phyloP scores from a whole-genome alignment of 2,888 invertebrate genomes.

The Diaperis boleti region DNA sequence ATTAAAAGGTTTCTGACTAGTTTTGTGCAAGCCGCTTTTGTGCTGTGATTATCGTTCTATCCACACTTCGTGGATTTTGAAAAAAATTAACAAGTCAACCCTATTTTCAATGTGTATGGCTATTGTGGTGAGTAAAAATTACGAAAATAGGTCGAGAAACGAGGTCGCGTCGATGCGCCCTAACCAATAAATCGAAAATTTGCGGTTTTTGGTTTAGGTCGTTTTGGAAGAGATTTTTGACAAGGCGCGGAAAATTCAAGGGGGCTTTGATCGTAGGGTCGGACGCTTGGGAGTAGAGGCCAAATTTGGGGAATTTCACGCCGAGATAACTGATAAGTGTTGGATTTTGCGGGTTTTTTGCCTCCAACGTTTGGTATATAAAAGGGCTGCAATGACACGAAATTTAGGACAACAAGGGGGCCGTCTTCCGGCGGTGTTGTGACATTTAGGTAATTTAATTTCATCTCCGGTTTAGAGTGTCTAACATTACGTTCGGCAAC shows the following conservation, averaged over 20 bases:
- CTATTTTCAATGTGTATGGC: conserved; percentile 62
- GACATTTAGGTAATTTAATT: too few relatives aligned
- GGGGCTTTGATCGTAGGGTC: too few relatives aligned
- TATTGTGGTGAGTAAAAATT: conserved; percentile 55
- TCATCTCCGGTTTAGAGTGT: too few relatives aligned
- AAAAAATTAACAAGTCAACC: conserved; percentile 52
- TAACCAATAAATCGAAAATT: conserved; percentile 24
- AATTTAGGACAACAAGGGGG: too few relatives aligned
- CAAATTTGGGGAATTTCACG: conserved; percentile 8
- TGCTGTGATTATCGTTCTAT: conserved; percentile 51
- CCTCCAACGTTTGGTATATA: too few relatives aligned
- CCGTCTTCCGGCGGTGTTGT: too few relatives aligned
- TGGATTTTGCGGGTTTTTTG: too few relatives aligned
- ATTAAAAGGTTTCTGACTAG: conserved; percentile 45
- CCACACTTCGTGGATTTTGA: conserved; percentile 55
- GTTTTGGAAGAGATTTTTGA: too few relatives aligned
- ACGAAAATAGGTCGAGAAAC: not conserved
- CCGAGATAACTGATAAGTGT: conserved; percentile 3
- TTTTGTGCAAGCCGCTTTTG: conserved; percentile 51
- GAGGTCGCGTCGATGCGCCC: conserved; percentile 3
- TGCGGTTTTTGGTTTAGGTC: not conserved
- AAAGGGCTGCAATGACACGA: too few relatives aligned
- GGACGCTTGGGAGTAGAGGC: too few relatives aligned
- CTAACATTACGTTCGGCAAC: too few relatives aligned
- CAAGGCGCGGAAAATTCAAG: too few relatives aligned